A percentile compares a stretch with the other conserved stretches of the same genome.
Evolutionary conservation across 2,113 vertebrate species (phyloP).

Genomic region (Scomber colias): DNA sequence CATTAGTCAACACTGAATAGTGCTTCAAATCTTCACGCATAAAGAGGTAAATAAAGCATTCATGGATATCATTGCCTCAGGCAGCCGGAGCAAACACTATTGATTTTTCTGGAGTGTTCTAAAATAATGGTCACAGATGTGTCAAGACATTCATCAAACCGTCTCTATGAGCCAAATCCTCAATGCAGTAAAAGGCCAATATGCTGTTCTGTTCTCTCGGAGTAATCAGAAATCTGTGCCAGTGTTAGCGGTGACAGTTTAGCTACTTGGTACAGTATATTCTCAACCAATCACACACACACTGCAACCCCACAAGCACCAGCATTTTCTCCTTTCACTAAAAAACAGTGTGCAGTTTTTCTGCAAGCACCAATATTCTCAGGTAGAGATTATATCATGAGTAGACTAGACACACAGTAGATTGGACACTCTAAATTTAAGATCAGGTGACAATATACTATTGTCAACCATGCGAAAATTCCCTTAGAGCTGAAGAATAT

Average conservation of each 20-base stretch:
- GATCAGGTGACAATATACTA: conserved; percentile 27
- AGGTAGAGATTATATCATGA: neutral
- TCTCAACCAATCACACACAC: conserved; percentile 34
- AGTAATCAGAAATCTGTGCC: conserved; percentile 70
- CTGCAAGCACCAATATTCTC: neutral
- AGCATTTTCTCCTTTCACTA: conserved; percentile 18
- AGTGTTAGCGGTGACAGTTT: conserved; percentile 58
- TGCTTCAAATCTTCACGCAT: conserved; percentile 65
- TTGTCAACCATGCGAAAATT: conserved; percentile 21
- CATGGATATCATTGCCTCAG: conserved; percentile 70
- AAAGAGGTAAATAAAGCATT: conserved; percentile 80
- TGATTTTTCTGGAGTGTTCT: conserved; percentile 78
- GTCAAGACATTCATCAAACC: conserved; percentile 80
- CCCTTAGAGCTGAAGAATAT: conserved; percentile 46
- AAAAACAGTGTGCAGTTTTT: conserved; percentile 32
- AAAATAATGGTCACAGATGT: conserved; percentile 81
- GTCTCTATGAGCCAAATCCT: conserved; percentile 69
- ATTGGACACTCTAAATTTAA: conserved; percentile 3
- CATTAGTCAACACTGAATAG: conserved; percentile 70
- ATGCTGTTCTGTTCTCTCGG: conserved; percentile 58
- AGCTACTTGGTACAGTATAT: conserved; percentile 60
- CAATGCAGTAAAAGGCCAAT: conserved; percentile 71
- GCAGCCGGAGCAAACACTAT: conserved; percentile 76
- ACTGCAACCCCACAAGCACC: neutral
- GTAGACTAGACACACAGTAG: neutral